These are phyloP conservation scores for Laticauda laticaudata DNA, from an alignment of 2,113 vertebrate genomes.

Conservation along the genomic window DNA sequence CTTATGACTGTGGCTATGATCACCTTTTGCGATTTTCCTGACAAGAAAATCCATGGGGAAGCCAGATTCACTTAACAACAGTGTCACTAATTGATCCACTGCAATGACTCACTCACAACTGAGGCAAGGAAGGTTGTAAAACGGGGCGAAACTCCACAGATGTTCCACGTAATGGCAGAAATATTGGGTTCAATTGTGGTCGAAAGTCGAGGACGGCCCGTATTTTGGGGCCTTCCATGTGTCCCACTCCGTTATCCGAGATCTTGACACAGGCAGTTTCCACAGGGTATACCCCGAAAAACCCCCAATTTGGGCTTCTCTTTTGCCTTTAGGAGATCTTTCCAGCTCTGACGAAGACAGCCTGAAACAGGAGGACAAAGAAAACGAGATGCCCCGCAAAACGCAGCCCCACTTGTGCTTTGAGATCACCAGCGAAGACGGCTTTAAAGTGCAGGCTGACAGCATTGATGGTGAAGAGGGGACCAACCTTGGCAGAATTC, in stretches of 20 bases:
- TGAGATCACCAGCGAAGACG: constrained; percentile 86
- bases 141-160: too few species aligned
- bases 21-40: too few species aligned
- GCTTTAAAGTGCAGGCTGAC: constrained; percentile 84
- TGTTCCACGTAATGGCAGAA: too few species aligned
- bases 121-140: too few species aligned
- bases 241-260: background rate
- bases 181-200: too few species aligned
- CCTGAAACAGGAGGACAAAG: constrained; percentile 72
- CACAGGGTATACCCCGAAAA: too few species aligned
- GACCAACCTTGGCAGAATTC: background rate
- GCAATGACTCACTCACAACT: too few species aligned
- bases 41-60: too few species aligned
- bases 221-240: background rate
- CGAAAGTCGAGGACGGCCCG: too few species aligned
- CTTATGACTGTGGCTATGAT: too few species aligned
- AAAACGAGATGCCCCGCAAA: constrained; percentile 66
- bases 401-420: constrained; percentile 83
- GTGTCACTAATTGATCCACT: too few species aligned
- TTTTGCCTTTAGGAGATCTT: constrained; percentile 56
- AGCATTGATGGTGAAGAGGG: constrained; percentile 81
- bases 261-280: background rate
- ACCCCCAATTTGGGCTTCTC: background rate
- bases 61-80: too few species aligned
- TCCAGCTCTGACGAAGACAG: constrained; percentile 78